Evolutionary conservation across 2,797 vertebrate genomes (phyloP), one percentile per base, ranked within the genome.

Genomic region (Decapterus maruadsi): DNA sequence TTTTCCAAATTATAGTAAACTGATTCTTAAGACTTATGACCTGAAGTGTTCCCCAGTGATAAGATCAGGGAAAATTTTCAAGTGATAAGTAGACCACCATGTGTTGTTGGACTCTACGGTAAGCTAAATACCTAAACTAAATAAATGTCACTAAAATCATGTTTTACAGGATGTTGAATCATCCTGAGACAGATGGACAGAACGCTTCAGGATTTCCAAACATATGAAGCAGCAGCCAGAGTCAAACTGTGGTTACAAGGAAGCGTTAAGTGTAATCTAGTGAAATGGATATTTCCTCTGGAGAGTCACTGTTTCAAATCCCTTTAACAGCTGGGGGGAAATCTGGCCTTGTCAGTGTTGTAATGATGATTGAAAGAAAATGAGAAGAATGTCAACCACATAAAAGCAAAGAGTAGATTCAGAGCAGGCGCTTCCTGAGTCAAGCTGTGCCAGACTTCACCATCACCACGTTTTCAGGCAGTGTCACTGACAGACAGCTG

Each of bases 361-460:
- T 69, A 50, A 67, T 26, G 22, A 70, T 58, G 54, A 75, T 10
- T 65, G 36, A 54, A 7, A 13, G 57, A 50, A 63, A 72, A 60
- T 0, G 2, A 70, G 60, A 72, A 54, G 34, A 67, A 77, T 59
- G 68, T 60, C 14, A 55, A 22, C 65, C 55, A 71, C 70, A 65
- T 77, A 2, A 70, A 74, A 65, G 34, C 1, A 1, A 11, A 54
- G 29, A 16, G 26, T 14, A 2, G 43, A 31, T 43, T 56, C 34
- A 19, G 48, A n/a, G 17, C 54, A 50, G 65, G 42, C 8, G 43
- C 56, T 34, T 17, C n/a, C 46, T 68, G 68, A 60, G 34, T 68
- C 26, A 60, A 51, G 29, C 45, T 53, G 61, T 48, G 38, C 69
- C 38, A 19, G 57, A 14, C 16, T 59, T 64, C 19, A 38, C 0